Evolutionary conservation across 2,888 invertebrate genomes (phyloP).

Genomic region (Luperina nickerlii): DNA sequence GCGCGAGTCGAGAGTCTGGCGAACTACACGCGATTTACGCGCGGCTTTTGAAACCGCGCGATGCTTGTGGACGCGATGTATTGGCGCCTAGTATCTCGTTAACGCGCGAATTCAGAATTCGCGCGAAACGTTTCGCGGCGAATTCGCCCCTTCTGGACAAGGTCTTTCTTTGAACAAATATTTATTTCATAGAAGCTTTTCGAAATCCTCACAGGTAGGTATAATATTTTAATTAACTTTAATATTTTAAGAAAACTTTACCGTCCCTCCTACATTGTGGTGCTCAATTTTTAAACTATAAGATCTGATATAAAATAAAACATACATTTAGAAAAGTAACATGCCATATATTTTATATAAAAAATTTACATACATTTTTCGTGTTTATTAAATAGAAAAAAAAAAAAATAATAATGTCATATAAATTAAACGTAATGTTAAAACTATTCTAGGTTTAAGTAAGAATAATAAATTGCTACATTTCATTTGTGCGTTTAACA

Average conservation of each 20-base stretch:
- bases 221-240: constrained; percentile 33
- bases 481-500: constrained; percentile 80
- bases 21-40: too few species aligned
- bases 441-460: constrained; percentile 65
- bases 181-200: not conserved
- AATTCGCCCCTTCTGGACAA: too few species aligned
- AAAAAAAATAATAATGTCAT: constrained; percentile 71
- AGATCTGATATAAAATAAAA: constrained; percentile 72
- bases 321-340: constrained; percentile 85
- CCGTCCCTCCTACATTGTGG: constrained; percentile 65
- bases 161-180: not conserved
- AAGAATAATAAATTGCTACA: constrained; percentile 80
- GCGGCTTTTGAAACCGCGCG: too few species aligned
- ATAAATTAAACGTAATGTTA: constrained; percentile 71
- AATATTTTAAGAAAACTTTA: constrained; percentile 60
- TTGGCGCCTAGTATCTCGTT: too few species aligned
- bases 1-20: too few species aligned
- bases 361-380: constrained; percentile 72
- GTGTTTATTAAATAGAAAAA: constrained; percentile 81
- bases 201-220: constrained; percentile 11
- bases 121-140: too few species aligned
- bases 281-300: constrained; percentile 72
- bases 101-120: too few species aligned
- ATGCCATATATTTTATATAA: constrained; percentile 89
- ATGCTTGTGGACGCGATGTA: too few species aligned